These are phyloP conservation scores for Patiria miniata DNA, from an alignment of 35 echinoderm and acorn worm genomes.

Conservation along the genomic window DNA sequence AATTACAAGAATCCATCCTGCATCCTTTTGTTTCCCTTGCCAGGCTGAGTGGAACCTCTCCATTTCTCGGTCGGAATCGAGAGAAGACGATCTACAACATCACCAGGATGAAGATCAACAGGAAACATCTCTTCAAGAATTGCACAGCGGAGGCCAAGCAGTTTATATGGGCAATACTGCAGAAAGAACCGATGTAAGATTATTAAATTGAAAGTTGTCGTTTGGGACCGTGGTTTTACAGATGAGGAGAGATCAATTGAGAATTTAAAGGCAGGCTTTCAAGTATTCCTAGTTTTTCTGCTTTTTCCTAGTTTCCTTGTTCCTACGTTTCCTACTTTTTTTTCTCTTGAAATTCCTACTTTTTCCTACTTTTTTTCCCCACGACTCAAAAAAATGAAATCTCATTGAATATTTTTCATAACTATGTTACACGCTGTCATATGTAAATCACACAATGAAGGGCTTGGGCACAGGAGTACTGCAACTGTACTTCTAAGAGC, in stretches of 20 bases:
- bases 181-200: slow-evolving; percentile 73
- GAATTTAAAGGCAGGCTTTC: not conserved
- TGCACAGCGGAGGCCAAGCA: slow-evolving; percentile 52
- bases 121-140: slow-evolving; percentile 55
- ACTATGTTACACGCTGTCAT: not conserved
- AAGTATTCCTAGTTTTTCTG: too few relatives aligned
- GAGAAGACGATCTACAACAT: slow-evolving; percentile 89
- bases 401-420: too few relatives aligned
- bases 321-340: too few relatives aligned
- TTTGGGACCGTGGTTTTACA: too few relatives aligned
- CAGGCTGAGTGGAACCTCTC: slow-evolving; percentile 85
- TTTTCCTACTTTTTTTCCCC: too few relatives aligned
- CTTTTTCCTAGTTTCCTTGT: too few relatives aligned
- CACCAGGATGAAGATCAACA: slow-evolving; percentile 70
- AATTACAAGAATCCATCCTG: not conserved
- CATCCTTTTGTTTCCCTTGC: not conserved
- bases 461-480: too few relatives aligned
- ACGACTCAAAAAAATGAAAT: too few relatives aligned
- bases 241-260: too few relatives aligned
- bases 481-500: too few relatives aligned
- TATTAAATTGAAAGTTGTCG: not conserved
- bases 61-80: slow-evolving; percentile 68
- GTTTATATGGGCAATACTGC: slow-evolving; percentile 67
- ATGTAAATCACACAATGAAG: too few relatives aligned
- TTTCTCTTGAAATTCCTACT: too few relatives aligned